Evolutionary conservation across 2,113 vertebrate species (phyloP).

Genomic region (Salvelinus sp.): DNA sequence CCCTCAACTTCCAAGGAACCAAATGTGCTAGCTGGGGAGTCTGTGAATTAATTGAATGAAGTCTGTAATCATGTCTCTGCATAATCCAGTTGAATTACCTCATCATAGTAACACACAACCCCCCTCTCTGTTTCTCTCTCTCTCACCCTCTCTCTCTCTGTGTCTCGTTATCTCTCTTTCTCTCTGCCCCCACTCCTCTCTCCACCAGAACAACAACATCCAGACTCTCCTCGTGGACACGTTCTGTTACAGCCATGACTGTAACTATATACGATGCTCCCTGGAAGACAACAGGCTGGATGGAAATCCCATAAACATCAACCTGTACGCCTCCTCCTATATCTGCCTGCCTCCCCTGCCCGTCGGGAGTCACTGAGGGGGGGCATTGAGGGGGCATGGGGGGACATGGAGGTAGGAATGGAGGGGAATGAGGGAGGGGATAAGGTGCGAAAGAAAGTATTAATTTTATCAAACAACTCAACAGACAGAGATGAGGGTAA

Average conservation of each 20-base stretch:
- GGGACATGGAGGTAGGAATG: neutral
- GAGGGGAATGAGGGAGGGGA: neutral
- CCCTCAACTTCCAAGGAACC: no score
- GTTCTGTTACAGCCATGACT: conserved; percentile 74
- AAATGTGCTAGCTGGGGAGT: neutral
- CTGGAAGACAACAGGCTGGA: conserved; percentile 84
- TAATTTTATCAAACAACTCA: neutral
- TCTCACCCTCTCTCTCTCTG: neutral
- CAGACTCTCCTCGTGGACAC: conserved; percentile 70
- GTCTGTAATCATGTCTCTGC: neutral
- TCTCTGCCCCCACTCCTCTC: neutral
- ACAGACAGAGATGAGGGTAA: neutral
- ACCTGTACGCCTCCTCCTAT: conserved; percentile 73
- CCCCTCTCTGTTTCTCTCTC: neutral
- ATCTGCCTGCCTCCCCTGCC: conserved; percentile 82
- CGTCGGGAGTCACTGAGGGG: conserved; percentile 61
- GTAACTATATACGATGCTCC: conserved; percentile 57
- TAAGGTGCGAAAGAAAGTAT: neutral
- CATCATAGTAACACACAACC: neutral
- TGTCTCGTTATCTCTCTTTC: no score
- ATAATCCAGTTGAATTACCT: neutral
- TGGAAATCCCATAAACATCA: conserved; percentile 80
- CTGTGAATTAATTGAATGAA: neutral
- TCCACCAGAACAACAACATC: conserved; percentile 79
- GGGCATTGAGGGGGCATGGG: neutral